phyloP scores from a whole-genome alignment of 2,888 invertebrate species.

The Acrobasis suavella region DNA sequence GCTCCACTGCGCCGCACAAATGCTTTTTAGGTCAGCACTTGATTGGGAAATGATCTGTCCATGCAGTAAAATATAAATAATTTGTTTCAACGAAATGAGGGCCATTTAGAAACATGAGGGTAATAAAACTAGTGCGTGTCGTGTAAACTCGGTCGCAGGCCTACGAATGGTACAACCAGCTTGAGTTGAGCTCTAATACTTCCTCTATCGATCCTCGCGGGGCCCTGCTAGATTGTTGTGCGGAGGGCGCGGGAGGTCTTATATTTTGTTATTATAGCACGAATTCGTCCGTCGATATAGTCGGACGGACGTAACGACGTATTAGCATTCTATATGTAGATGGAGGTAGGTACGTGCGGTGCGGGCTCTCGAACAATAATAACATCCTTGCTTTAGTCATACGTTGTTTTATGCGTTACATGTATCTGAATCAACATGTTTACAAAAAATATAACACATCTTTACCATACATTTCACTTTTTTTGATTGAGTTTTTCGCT shows the following conservation, averaged over 20 bases:
- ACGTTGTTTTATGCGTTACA: conserved; percentile 34
- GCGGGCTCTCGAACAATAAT: conserved; percentile 59
- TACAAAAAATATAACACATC: not conserved
- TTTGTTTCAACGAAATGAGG: conserved; percentile 80
- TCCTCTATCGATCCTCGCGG: conserved; percentile 38
- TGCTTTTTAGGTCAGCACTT: conserved; percentile 76
- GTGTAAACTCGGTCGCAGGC: conserved; percentile 74
- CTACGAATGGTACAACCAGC: conserved; percentile 55
- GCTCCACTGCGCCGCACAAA: conserved; percentile 74
- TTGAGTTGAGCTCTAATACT: conserved; percentile 50
- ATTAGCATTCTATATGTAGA: conserved; percentile 74
- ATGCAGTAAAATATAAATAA: conserved; percentile 81
- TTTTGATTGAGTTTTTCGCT: too few relatives aligned
- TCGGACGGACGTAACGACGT: conserved; percentile 58
- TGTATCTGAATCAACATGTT: not conserved
- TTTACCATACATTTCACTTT: not conserved
- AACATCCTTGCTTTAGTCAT: conserved; percentile 59
- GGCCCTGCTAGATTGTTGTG: conserved; percentile 33
- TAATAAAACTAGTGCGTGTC: conserved; percentile 81
- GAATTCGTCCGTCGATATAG: conserved; percentile 59
- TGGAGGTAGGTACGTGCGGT: conserved; percentile 69
- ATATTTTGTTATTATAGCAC: conserved; percentile 48
- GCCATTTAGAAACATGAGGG: conserved; percentile 82
- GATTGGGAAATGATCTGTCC: conserved; percentile 80
- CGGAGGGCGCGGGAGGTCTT: conserved; percentile 50